These are phyloP conservation scores for Ennomos quercinarius DNA, from an alignment of 2,888 invertebrate species.

Conservation along the genomic window DNA sequence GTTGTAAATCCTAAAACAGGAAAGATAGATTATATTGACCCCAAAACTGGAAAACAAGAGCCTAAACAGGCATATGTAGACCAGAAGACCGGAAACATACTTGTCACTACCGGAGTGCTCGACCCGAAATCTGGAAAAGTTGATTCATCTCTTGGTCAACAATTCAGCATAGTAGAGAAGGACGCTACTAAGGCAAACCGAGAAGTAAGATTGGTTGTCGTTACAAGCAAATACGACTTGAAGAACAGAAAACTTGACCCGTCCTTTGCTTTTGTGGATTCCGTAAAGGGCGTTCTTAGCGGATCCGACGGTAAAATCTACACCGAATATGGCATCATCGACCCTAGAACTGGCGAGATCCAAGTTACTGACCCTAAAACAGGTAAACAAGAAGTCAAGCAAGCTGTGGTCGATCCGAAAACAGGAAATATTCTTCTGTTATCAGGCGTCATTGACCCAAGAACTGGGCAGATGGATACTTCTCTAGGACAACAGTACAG, in stretches of 20 bases:
- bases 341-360: constrained; percentile 86
- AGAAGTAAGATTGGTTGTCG: constrained; percentile 84
- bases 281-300: constrained; percentile 77
- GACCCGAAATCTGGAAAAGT: constrained; percentile 89
- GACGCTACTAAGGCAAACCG: constrained; percentile 88
- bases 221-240: constrained; percentile 86
- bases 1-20: constrained; percentile 87
- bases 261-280: constrained; percentile 80
- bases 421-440: constrained; percentile 82
- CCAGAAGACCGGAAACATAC: constrained; percentile 88
- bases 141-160: constrained; percentile 88
- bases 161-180: constrained; percentile 88
- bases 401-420: constrained; percentile 78
- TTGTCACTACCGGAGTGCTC: constrained; percentile 86
- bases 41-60: constrained; percentile 87
- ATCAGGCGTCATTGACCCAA: constrained; percentile 85
- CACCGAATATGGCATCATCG: constrained; percentile 86
- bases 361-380: constrained; percentile 73
- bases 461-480: constrained; percentile 84
- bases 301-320: constrained; percentile 88
- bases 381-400: constrained; percentile 74
- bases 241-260: constrained; percentile 82
- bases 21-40: constrained; percentile 86
- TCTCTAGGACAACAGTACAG: constrained; percentile 86
- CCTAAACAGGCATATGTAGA: constrained; percentile 89